Evolutionary conservation across 1,140 invertebrate genomes (phyloP).

Genomic region (Aphelenchoides avenae): DNA sequence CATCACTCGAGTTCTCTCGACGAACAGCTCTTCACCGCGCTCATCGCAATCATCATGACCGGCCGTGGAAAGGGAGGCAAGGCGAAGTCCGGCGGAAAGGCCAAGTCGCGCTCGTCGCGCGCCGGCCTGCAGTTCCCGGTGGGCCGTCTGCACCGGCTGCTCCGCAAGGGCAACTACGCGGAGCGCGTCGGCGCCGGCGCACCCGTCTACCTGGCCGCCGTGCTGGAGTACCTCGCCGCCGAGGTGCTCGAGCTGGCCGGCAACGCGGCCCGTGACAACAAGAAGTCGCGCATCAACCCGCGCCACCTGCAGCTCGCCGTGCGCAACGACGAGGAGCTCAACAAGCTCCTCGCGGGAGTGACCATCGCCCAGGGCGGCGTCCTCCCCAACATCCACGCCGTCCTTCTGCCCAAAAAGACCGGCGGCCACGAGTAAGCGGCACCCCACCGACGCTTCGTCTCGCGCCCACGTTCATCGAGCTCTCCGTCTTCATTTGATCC

Average conservation of each 20-base stretch:
- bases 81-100: slow-evolving; percentile 54
- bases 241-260: slow-evolving; percentile 71
- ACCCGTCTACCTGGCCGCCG: slow-evolving; percentile 70
- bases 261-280: slow-evolving; percentile 65
- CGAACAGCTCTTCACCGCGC: too few relatives aligned
- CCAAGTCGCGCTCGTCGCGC: slow-evolving; percentile 67
- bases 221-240: slow-evolving; percentile 66
- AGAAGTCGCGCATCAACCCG: slow-evolving; percentile 71
- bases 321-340: slow-evolving; percentile 45
- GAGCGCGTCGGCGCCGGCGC: slow-evolving; percentile 70
- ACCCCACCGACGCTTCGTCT: too few relatives aligned
- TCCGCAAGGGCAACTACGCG: slow-evolving; percentile 70
- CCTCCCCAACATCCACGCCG: slow-evolving; percentile 73
- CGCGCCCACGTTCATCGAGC: too few relatives aligned
- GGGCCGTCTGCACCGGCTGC: slow-evolving; percentile 69
- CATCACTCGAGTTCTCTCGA: too few relatives aligned
- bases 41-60: too few relatives aligned
- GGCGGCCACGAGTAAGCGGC: slow-evolving; percentile 7
- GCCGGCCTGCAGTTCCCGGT: slow-evolving; percentile 72
- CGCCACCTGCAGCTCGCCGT: slow-evolving; percentile 65
- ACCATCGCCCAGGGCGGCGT: slow-evolving; percentile 80
- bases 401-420: slow-evolving; percentile 71
- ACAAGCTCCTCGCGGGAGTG: slow-evolving; percentile 70
- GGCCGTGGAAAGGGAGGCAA: slow-evolving; percentile 47
- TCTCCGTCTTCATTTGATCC: too few relatives aligned